Percentiles rank a stretch among this genome's conserved stretches.
phyloP scores from a whole-genome alignment of 2,797 vertebrate genomes.

The Pyrocephalus nanus region DNA sequence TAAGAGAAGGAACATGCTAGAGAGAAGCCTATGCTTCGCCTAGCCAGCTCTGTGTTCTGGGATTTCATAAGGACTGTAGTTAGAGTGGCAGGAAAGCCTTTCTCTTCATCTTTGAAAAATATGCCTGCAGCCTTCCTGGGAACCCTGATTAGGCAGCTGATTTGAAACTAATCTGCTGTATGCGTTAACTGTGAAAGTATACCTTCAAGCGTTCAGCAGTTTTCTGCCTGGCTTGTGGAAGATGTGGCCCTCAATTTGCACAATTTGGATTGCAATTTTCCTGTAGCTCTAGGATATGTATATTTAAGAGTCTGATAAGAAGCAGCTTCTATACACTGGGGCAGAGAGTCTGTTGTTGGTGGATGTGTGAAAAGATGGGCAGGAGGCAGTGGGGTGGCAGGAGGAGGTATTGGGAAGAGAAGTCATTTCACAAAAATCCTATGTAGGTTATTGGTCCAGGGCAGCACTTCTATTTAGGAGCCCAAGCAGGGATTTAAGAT shows the following conservation, averaged over 20 bases:
- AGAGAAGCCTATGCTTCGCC: neutral
- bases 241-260: conserved; percentile 40
- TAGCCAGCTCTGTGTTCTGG: accelerated
- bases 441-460: neutral
- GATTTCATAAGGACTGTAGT: neutral
- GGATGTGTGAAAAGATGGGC: neutral
- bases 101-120: conserved; percentile 30
- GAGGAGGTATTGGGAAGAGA: neutral
- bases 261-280: conserved; percentile 45
- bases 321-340: neutral
- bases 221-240: conserved; percentile 11
- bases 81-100: conserved; percentile 16
- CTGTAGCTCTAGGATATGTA: conserved; percentile 40
- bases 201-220: neutral
- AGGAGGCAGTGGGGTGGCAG: neutral
- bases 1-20: neutral
- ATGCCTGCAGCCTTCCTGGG: conserved; percentile 38
- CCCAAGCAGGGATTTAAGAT: neutral
- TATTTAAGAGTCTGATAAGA: conserved; percentile 44
- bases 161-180: conserved; percentile 56
- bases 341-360: neutral
- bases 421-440: neutral
- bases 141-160: conserved; percentile 45
- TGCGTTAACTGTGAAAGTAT: conserved; percentile 44
- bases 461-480: neutral